These are phyloP conservation scores for Festucalex cinctus DNA, from an alignment of 2,113 vertebrate genomes.

Conservation along the genomic window DNA sequence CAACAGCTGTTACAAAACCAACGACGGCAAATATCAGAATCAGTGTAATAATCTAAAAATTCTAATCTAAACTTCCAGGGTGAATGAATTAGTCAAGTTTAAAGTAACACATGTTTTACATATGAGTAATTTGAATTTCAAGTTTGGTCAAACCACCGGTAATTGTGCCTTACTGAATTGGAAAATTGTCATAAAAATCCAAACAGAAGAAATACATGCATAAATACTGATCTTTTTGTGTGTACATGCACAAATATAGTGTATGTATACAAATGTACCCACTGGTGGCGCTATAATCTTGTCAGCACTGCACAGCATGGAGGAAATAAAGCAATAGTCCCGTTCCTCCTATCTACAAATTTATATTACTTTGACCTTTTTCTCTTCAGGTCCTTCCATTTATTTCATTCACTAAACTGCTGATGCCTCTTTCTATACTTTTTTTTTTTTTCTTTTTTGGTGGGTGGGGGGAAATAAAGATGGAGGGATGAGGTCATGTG, in stretches of 20 bases:
- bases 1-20: no score
- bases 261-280: neutral
- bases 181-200: neutral
- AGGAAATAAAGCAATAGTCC: neutral
- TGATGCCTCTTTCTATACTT: neutral
- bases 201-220: neutral
- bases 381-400: neutral
- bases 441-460: neutral
- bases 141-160: neutral
- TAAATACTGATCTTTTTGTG: neutral
- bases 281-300: neutral
- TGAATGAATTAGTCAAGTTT: no score
- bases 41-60: no score
- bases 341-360: neutral
- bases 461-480: neutral
- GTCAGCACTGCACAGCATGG: neutral
- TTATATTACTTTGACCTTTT: conserved; percentile 5
- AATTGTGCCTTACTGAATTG: neutral
- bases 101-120: no score
- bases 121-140: no score
- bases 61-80: no score
- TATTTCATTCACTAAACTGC: neutral
- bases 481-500: neutral
- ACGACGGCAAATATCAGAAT: no score
- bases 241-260: neutral